Conservation (phyloP, 2,888 invertebrate genomes). For the Plebejus melissa region DNA sequence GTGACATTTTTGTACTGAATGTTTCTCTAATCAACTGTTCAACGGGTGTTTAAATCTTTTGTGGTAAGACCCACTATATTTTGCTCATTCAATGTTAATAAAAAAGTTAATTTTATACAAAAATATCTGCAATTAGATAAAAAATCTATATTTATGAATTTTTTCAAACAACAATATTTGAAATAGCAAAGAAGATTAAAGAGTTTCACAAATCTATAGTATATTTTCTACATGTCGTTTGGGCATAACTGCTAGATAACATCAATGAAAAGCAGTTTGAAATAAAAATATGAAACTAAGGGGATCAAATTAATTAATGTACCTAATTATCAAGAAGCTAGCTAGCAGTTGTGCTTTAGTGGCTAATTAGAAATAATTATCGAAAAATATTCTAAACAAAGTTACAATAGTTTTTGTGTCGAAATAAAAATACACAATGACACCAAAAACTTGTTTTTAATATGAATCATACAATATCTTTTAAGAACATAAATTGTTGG, state of each 20-base stretch:
- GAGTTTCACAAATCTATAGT: background rate
- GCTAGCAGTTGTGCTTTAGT: background rate
- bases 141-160: slow-evolving; percentile 10
- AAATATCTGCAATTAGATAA: background rate
- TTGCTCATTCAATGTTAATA: no score
- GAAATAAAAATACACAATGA: background rate
- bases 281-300: no score
- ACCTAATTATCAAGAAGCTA: no score
- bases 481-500: background rate
- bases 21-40: no score
- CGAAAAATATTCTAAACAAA: background rate
- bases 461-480: background rate
- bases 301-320: no score
- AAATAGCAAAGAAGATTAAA: background rate
- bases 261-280: background rate
- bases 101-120: background rate
- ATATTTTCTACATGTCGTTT: background rate
- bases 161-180: background rate
- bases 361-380: background rate
- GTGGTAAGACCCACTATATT: no score
- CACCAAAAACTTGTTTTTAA: background rate
- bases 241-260: background rate
- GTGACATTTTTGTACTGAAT: no score
- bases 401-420: background rate
- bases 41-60: no score